phyloP scores from a whole-genome alignment of 1,140 invertebrate species.

The Steinernema feltiae region DNA sequence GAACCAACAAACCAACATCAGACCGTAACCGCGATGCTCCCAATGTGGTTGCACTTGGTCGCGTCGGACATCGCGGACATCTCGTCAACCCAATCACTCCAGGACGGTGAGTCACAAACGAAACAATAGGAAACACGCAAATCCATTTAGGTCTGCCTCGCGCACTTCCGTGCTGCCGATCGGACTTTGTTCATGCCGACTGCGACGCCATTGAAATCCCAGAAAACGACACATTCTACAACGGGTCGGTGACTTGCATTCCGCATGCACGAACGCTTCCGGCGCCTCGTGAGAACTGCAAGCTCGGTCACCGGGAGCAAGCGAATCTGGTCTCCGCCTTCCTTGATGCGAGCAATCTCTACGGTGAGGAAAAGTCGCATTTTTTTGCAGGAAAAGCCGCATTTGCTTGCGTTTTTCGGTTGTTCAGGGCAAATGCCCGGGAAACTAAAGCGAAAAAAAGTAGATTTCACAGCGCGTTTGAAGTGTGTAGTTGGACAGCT shows the following conservation, averaged over 20 bases:
- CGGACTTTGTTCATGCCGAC: conserved; percentile 52
- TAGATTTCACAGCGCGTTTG: no score
- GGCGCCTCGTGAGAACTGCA: conserved; percentile 44
- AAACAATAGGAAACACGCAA: neutral
- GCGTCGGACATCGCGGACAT: conserved; percentile 34
- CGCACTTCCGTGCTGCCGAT: conserved; percentile 43
- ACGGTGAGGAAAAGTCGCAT: conserved; percentile 68
- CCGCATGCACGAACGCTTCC: conserved; percentile 47
- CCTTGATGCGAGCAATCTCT: conserved; percentile 76
- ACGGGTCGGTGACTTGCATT: conserved; percentile 40
- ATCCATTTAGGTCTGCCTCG: conserved; percentile 10
- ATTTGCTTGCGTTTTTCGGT: no score
- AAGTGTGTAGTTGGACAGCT: no score
- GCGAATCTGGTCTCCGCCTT: conserved; percentile 86
- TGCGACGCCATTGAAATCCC: conserved; percentile 46
- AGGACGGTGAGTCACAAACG: conserved; percentile 20
- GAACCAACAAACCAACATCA: conserved; percentile 20
- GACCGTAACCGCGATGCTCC: conserved; percentile 33
- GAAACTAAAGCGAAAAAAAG: no score
- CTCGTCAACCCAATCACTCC: conserved; percentile 21
- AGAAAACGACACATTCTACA: conserved; percentile 37
- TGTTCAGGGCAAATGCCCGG: no score
- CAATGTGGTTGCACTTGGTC: conserved; percentile 39
- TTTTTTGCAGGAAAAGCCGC: conserved; percentile 62
- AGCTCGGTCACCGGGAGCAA: conserved; percentile 75